These are phyloP conservation scores for Aromia moschata DNA, from an alignment of 2,888 invertebrate genomes.

Conservation along the genomic window DNA sequence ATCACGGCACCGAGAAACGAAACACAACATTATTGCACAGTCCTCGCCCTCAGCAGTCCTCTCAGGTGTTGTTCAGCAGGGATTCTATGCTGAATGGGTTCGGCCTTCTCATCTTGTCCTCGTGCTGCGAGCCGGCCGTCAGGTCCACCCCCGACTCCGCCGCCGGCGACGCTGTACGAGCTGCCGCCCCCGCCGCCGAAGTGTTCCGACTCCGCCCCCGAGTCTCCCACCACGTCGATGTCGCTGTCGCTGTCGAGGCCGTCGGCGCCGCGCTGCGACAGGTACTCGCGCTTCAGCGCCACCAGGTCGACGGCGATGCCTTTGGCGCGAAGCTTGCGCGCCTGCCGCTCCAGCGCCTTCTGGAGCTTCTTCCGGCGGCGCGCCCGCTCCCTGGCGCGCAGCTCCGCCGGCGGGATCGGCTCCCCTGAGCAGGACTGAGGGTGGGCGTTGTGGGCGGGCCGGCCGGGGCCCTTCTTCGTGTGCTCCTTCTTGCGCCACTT, in stretches of 20 bases:
- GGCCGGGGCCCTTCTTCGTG: conserved; percentile 97
- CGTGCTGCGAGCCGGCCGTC: conserved; percentile 63
- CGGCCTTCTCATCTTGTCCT: conserved; percentile 66
- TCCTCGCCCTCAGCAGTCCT: conserved; percentile 20
- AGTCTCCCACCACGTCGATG: conserved; percentile 87
- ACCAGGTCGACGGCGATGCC: conserved; percentile 90
- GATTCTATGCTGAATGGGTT: conserved; percentile 94
- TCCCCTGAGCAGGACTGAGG: conserved; percentile 98
- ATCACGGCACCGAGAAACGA: conserved; percentile 13
- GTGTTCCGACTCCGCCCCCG: conserved; percentile 77
- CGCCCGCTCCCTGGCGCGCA: conserved; percentile 85
- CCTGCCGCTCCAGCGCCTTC: conserved; percentile 91
- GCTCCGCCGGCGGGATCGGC: conserved; percentile 92
- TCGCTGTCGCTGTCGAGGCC: conserved; percentile 70
- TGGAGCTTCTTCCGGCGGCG: conserved; percentile 90
- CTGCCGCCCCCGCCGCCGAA: conserved; percentile 66
- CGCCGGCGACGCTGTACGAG: conserved; percentile 48
- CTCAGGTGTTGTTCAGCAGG: conserved; percentile 79
- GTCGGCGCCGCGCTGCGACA: conserved; percentile 77
- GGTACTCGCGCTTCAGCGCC: conserved; percentile 84
- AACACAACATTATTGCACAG: conserved; percentile 50
- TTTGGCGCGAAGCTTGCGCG: conserved; percentile 89
- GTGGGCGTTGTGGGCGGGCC: conserved; percentile 98
- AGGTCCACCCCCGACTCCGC: conserved; percentile 61
- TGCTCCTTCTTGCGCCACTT: conserved; percentile 99